These are phyloP conservation scores for Lasioglossum albipes DNA, from an alignment of 1,140 invertebrate species.

Conservation along the genomic window DNA sequence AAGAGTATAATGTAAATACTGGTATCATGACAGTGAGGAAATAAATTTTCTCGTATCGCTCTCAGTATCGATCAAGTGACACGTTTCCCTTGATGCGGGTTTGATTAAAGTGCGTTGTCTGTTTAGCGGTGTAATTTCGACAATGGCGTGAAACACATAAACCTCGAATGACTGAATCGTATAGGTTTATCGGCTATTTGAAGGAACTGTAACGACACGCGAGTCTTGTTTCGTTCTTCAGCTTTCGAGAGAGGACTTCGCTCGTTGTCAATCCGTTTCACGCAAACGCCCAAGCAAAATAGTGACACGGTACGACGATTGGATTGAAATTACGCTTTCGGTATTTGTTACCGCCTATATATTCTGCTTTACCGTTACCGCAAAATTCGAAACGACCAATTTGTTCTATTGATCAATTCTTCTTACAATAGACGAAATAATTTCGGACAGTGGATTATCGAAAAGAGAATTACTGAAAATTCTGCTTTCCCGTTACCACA, in stretches of 20 bases:
- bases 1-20: too few relatives aligned
- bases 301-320: background rate
- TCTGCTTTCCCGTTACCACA: too few relatives aligned
- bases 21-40: too few relatives aligned
- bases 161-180: conserved; percentile 21
- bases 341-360: too few relatives aligned
- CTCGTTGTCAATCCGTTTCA: background rate
- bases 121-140: conserved; percentile 32
- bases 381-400: too few relatives aligned
- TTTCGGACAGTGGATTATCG: background rate
- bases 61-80: conserved; percentile 14
- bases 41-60: background rate
- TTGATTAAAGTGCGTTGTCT: conserved; percentile 21
- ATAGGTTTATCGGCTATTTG: conserved; percentile 11
- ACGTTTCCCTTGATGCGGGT: background rate
- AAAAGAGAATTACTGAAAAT: too few relatives aligned
- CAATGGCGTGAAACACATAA: conserved; percentile 17
- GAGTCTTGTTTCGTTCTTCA: conserved; percentile 3
- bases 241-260: background rate
- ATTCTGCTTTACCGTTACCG: too few relatives aligned
- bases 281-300: background rate
- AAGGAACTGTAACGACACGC: background rate
- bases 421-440: background rate
- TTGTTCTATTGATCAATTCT: background rate
- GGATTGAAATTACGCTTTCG: background rate